phyloP scores from a whole-genome alignment of 2,797 vertebrate species.

The Monodelphis domestica region DNA sequence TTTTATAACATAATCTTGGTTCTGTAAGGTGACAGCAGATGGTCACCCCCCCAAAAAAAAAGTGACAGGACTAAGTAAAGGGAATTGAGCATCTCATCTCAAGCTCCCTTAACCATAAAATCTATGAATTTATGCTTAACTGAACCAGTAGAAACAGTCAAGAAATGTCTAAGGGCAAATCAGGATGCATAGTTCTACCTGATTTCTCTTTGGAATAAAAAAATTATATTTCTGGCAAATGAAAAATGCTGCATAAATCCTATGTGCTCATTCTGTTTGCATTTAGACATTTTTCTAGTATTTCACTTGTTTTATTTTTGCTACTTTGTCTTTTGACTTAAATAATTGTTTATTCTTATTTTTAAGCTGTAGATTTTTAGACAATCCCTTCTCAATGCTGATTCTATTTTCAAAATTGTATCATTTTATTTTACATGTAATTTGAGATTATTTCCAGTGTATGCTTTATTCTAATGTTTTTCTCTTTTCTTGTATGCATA shows the following conservation, averaged over 20 bases:
- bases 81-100: constrained; percentile 91
- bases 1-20: constrained; percentile 85
- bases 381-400: constrained; percentile 75
- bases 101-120: constrained; percentile 95
- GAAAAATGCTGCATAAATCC: constrained; percentile 69
- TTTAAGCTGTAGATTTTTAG: constrained; percentile 66
- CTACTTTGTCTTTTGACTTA: constrained; percentile 77
- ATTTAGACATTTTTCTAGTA: constrained; percentile 68
- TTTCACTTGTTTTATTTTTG: constrained; percentile 76
- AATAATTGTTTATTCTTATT: constrained; percentile 76
- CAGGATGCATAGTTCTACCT: constrained; percentile 71
- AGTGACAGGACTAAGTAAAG: constrained; percentile 88
- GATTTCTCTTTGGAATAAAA: constrained; percentile 68
- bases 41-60: constrained; percentile 89
- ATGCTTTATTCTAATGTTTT: constrained; percentile 58
- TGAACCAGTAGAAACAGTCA: constrained; percentile 85
- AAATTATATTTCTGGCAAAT: constrained; percentile 70
- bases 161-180: constrained; percentile 81
- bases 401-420: constrained; percentile 75
- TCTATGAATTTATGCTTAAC: constrained; percentile 94
- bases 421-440: constrained; percentile 75
- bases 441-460: constrained; percentile 65
- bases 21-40: constrained; percentile 89
- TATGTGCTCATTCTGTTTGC: constrained; percentile 80
- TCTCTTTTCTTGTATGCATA: constrained; percentile 31